Percentiles rank a stretch among this genome's conserved stretches.
Evolutionary conservation across 1,140 invertebrate species (phyloP).

Genomic region (Trachelipus rathkii): DNA sequence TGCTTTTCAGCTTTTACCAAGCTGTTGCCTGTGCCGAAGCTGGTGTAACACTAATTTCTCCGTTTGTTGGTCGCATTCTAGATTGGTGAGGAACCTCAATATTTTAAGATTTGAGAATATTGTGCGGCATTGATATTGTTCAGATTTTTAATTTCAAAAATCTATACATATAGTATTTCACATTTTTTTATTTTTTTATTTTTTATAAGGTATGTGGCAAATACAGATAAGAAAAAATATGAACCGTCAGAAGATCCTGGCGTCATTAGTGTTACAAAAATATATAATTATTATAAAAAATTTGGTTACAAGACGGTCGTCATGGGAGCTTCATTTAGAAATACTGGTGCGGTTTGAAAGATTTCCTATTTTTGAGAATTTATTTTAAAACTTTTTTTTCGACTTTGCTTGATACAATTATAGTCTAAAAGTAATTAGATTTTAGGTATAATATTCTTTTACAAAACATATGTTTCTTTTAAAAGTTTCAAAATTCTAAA

Average conservation of each 20-base stretch:
- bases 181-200: neutral
- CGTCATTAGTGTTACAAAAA: conserved; percentile 86
- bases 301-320: conserved; percentile 95
- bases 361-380: neutral
- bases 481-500: conserved; percentile 31
- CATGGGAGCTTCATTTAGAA: conserved; percentile 99
- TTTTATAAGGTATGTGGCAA: conserved; percentile 70
- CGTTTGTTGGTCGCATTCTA: conserved; percentile 79
- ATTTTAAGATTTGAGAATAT: conserved; percentile 16
- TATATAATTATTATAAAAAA: conserved; percentile 99
- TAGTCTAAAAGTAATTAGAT: too few species aligned
- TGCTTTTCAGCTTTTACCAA: conserved; percentile 92
- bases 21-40: conserved; percentile 98
- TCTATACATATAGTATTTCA: neutral
- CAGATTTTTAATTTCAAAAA: neutral
- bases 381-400: too few species aligned
- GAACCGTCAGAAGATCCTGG: conserved; percentile 86
- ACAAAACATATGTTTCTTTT: neutral
- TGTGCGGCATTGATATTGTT: neutral
- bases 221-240: conserved; percentile 78
- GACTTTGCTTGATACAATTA: too few species aligned
- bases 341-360: conserved; percentile 59
- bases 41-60: conserved; percentile 94
- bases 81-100: conserved; percentile 71
- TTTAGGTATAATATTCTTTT: neutral